phyloP scores from a whole-genome alignment of 2,888 invertebrate genomes.

The Scaptomyza parva region DNA sequence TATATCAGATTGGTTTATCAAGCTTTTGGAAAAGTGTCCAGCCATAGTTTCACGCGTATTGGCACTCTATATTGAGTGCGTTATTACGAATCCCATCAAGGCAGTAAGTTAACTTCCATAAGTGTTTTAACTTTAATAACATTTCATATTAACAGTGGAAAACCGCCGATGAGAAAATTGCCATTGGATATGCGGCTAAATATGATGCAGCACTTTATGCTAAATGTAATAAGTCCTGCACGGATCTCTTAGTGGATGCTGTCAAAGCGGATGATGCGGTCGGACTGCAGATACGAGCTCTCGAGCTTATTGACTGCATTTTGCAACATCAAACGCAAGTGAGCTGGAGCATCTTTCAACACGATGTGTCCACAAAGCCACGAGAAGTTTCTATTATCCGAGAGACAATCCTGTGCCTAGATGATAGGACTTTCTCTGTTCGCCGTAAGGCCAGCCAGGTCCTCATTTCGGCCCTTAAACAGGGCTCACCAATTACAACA shows the following conservation, averaged over 20 bases:
- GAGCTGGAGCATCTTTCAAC: slow-evolving; percentile 83
- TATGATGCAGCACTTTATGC: slow-evolving; percentile 83
- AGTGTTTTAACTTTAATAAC: not conserved
- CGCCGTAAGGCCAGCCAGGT: slow-evolving; percentile 82
- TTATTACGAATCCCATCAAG: slow-evolving; percentile 81
- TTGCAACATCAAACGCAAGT: slow-evolving; percentile 81
- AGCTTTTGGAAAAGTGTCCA: slow-evolving; percentile 81
- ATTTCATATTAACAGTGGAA: slow-evolving; percentile 72
- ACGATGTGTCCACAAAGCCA: slow-evolving; percentile 82
- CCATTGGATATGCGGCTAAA: slow-evolving; percentile 83
- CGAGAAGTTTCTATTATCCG: slow-evolving; percentile 81
- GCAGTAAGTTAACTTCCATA: slow-evolving; percentile 54
- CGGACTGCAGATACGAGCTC: slow-evolving; percentile 76
- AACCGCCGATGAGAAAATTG: slow-evolving; percentile 76
- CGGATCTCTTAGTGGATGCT: slow-evolving; percentile 77
- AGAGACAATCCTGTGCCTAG: slow-evolving; percentile 78
- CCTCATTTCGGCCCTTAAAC: slow-evolving; percentile 68
- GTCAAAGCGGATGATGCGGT: slow-evolving; percentile 81
- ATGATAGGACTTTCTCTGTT: slow-evolving; percentile 80
- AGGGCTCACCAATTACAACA: slow-evolving; percentile 79
- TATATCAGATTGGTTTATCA: slow-evolving; percentile 84
- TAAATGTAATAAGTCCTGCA: slow-evolving; percentile 83
- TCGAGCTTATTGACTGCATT: slow-evolving; percentile 81
- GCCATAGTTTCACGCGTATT: slow-evolving; percentile 76
- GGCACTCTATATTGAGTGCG: slow-evolving; percentile 79